Base-by-base conservation (phyloP, 2,888 invertebrate species). In the Agonopterix arenella region DNA sequence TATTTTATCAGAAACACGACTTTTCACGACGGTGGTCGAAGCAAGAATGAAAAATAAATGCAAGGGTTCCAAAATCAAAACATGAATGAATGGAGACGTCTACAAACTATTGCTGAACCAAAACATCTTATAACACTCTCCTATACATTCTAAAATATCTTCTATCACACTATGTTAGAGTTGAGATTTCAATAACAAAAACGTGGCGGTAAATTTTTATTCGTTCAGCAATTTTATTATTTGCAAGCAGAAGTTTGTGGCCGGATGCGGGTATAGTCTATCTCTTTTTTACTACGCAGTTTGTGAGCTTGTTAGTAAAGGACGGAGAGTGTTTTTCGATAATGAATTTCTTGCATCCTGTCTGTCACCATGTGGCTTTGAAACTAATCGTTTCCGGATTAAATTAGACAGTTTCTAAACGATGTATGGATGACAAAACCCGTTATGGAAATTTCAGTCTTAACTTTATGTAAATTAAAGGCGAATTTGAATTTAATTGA, bases 281-380 rank as follows among this genome's bases (percentile, higher is more conserved):
- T 70, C 71, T 61, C 67, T 59, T 61, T 73, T 62, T 47, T 54
- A 10, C 61, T 48, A 37, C 1, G 10, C 7, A 7, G n/a, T n/a
- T 36, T 37, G 8, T 4, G 11, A 10, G 7, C 11, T 11, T 37
- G 13, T 36, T 56, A 10, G 58, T 47, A 55, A 56, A 62, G 70
- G 61, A 50, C 69, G 65, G 52, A 67, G 45, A 54, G 59, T 47
- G 46, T 55, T 60, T 65, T 77, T 84, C 80, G 76, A 83, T 83
- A 84, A 84, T 81, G 80, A 76, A 72, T 77, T 74, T 72, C 73
- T 80, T 70, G 70, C 83, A 84, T 86, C 86, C 84, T 79, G 82
- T 75, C 43, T 43, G 43, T 43, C 43, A 11, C 7, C 11, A 8
- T 13, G 43, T 43, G 43, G 76, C 74, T 73, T 75, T 79, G 79